Evolutionary conservation across 53 echinoderm and acorn worm genomes (phyloP).

Genomic region (Paelopatides confundens): DNA sequence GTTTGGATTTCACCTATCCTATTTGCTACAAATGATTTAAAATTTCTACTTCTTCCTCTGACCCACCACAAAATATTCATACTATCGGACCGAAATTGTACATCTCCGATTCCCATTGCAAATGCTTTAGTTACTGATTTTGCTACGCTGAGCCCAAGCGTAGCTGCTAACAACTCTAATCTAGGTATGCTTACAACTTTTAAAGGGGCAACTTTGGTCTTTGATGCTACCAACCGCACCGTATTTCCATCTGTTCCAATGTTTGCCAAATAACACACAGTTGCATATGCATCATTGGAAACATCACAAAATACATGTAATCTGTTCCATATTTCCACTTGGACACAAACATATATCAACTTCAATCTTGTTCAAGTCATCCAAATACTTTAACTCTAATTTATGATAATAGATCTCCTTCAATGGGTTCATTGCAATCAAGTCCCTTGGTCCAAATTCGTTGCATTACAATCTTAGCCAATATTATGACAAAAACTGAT

Average conservation of each 20-base stretch:
- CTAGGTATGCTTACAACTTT: constrained; percentile 43
- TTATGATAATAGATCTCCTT: not conserved
- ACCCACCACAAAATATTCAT: constrained; percentile 73
- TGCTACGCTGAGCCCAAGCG: constrained; percentile 14
- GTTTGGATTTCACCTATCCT: constrained; percentile 58
- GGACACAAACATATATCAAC: constrained; percentile 26
- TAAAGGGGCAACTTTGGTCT: constrained; percentile 46
- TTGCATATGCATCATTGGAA: too few species aligned
- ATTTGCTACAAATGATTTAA: constrained; percentile 76
- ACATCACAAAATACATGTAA: constrained; percentile 1
- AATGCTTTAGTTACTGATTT: constrained; percentile 2
- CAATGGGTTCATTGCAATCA: constrained; percentile 2
- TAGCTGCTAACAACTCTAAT: constrained; percentile 38
- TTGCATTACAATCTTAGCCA: constrained; percentile 5
- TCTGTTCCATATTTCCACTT: not conserved
- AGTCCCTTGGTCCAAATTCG: not conserved
- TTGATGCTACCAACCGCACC: constrained; percentile 25
- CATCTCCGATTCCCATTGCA: not conserved
- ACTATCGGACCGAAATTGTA: constrained; percentile 67
- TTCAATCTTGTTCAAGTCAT: not conserved
- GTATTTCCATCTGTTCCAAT: not conserved
- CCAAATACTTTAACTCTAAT: not conserved
- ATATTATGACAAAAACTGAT: not conserved
- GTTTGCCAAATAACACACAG: too few species aligned
- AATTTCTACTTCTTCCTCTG: constrained; percentile 48